phyloP scores from a whole-genome alignment of 2,888 invertebrate genomes.

The Caenorhabditis virilis region DNA sequence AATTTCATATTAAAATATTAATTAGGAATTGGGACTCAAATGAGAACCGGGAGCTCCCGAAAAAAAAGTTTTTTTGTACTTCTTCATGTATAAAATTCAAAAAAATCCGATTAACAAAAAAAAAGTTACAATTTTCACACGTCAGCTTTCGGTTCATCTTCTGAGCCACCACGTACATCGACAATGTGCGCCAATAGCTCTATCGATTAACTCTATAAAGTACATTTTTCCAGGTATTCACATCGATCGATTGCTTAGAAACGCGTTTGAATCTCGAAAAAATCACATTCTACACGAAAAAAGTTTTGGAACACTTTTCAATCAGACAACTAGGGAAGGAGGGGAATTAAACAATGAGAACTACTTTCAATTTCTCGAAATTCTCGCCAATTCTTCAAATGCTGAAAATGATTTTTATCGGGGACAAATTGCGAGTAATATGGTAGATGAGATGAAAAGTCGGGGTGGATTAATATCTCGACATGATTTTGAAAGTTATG shows the following conservation, averaged over 20 bases:
- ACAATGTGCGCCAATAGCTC: no score
- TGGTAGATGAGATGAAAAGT: slow-evolving; percentile 40
- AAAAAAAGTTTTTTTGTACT: no score
- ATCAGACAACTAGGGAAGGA: slow-evolving; percentile 10
- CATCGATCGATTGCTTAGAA: slow-evolving; percentile 15
- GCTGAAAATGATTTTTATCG: slow-evolving; percentile 42
- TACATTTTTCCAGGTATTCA: not conserved
- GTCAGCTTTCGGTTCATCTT: not conserved
- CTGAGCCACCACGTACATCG: no score
- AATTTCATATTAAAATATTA: no score
- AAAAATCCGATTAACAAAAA: not conserved
- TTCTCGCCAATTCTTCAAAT: slow-evolving; percentile 13
- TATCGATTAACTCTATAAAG: not conserved
- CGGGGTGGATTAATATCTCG: slow-evolving; percentile 25
- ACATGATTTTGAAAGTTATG: slow-evolving; percentile 35
- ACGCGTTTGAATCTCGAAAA: slow-evolving; percentile 25
- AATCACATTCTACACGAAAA: slow-evolving; percentile 31
- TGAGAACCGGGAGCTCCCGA: no score
- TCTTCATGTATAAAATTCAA: no score
- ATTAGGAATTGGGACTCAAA: no score
- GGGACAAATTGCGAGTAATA: slow-evolving; percentile 32
- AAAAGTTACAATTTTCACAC: not conserved
- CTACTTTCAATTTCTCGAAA: slow-evolving; percentile 17
- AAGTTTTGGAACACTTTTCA: slow-evolving; percentile 14
- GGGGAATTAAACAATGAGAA: slow-evolving; percentile 7